A percentile compares a stretch with the other conserved stretches of the same genome.
Conservation (phyloP, 2,797 vertebrate species). For the Muscicapa comitata region DNA sequence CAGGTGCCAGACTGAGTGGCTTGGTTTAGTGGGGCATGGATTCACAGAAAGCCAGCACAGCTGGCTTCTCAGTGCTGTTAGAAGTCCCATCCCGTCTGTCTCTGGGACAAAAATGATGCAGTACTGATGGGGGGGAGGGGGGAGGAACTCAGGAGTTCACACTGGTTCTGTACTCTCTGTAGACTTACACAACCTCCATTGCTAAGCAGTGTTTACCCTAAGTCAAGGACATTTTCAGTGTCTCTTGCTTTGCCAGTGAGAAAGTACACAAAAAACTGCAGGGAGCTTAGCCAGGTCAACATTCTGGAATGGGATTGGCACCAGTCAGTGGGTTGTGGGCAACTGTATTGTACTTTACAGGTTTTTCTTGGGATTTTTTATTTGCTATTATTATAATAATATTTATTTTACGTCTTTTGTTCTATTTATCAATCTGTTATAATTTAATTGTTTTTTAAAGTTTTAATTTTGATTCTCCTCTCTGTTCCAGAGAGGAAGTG, state of each 20-base stretch:
- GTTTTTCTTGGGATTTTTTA: background rate
- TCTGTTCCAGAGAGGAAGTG: background rate
- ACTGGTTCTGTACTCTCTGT: background rate
- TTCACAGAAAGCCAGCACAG: background rate
- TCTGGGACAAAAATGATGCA: background rate
- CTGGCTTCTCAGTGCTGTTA: background rate
- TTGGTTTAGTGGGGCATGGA: background rate
- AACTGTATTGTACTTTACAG: background rate
- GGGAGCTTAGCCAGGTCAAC: background rate
- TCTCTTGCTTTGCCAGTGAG: background rate
- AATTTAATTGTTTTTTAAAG: background rate
- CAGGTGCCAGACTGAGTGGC: background rate
- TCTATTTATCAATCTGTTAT: background rate
- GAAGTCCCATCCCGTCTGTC: background rate
- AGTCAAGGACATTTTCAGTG: background rate
- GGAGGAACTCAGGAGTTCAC: rapidly evolving
- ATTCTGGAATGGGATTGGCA: background rate
- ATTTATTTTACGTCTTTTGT: background rate
- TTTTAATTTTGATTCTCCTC: background rate
- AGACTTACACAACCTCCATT: background rate
- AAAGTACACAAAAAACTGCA: background rate
- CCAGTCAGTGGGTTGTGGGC: background rate
- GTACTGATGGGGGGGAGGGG: rapidly evolving
- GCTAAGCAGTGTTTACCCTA: background rate
- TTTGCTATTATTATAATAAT: background rate